Base-by-base conservation (phyloP, 2,113 vertebrate species). In the Bombycilla garrulus region DNA sequence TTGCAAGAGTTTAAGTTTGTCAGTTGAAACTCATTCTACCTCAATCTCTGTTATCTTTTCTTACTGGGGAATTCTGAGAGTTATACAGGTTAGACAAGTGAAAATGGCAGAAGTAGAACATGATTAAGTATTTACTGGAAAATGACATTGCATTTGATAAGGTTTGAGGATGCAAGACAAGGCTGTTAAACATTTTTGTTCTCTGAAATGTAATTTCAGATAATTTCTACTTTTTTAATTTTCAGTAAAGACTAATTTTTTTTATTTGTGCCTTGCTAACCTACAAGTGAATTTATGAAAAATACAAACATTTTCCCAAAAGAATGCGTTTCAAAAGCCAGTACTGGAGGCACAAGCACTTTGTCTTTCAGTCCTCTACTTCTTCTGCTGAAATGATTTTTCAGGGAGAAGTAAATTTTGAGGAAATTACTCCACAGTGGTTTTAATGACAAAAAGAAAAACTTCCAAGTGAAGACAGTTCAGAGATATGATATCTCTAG, bases 301-400 rank as follows among this genome's bases (percentile, higher is more conserved):
- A 89, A 54, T 5, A 6, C 10, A 44, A 66, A 54, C 3, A 22
- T 53, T 76, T 67, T 4, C 10, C 22, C 24, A 42, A 67, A 53
- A 53, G 4, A 31, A 2, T 15, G 7, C 47, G 9, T 54, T 92
- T 79, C 42, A 6, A 20, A 82, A 82, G 16, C 3, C 9, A 33
- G 5, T 25, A 67, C 5, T 0, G 3, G 35, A 47, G 5, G 9
- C 0, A 0, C 6, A 89, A 60, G 12, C 8, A 36, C 6, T 74
- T 74, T 21, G 3, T 77, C 16, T 31, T 71, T 48, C 35, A n/a
- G 4, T 70, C 15, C 7, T n/a, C 9, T 58, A 4, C 26, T 79
- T 38, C 33, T 3, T 38, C 33, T 3, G 0, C 11, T 83, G 23
- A 35, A 83, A 69, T 45, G 20, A 19, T 45, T 18, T 67, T 71